phyloP scores from a whole-genome alignment of 1,140 invertebrate species.

The Dendroctonus valens region DNA sequence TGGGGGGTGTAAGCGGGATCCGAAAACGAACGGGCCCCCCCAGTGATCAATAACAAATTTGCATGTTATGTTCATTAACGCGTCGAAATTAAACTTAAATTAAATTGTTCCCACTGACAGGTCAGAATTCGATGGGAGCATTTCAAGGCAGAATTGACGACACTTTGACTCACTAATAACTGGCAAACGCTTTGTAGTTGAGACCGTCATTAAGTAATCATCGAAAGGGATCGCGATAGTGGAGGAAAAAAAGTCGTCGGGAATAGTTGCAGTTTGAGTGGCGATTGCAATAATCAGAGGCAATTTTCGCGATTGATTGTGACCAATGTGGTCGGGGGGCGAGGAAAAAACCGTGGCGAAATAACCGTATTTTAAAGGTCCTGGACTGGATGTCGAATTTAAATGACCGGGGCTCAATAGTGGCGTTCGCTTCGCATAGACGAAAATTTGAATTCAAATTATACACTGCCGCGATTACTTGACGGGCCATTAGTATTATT shows the following conservation, averaged over 20 bases:
- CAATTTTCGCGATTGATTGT: conserved; percentile 7
- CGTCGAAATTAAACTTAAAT: conserved; percentile 29
- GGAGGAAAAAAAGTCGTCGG: not conserved
- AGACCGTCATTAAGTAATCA: too few relatives aligned
- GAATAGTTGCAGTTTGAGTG: conserved; percentile 1
- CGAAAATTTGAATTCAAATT: conserved; percentile 33
- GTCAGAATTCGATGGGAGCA: conserved; percentile 11
- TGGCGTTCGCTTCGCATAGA: conserved; percentile 13
- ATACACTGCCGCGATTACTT: conserved; percentile 18
- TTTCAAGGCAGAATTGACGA: too few relatives aligned
- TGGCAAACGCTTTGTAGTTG: too few relatives aligned
- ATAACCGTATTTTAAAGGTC: conserved; percentile 4
- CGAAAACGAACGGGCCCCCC: not conserved
- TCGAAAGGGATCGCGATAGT: too few relatives aligned
- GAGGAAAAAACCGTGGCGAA: conserved; percentile 2
- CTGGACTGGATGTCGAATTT: conserved; percentile 3
- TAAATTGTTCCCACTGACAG: conserved; percentile 29
- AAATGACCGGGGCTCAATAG: conserved; percentile 14
- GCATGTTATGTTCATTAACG: conserved; percentile 31
- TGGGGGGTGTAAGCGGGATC: not conserved
- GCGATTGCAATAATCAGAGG: conserved; percentile 17
- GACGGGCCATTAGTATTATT: conserved; percentile 30
- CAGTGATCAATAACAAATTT: conserved; percentile 28
- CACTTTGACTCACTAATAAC: too few relatives aligned
- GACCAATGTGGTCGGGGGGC: not conserved